A percentile compares a stretch with the other conserved stretches of the same genome.
Conservation (phyloP, 1,140 invertebrate species). For the Drosophila biarmipes region DNA sequence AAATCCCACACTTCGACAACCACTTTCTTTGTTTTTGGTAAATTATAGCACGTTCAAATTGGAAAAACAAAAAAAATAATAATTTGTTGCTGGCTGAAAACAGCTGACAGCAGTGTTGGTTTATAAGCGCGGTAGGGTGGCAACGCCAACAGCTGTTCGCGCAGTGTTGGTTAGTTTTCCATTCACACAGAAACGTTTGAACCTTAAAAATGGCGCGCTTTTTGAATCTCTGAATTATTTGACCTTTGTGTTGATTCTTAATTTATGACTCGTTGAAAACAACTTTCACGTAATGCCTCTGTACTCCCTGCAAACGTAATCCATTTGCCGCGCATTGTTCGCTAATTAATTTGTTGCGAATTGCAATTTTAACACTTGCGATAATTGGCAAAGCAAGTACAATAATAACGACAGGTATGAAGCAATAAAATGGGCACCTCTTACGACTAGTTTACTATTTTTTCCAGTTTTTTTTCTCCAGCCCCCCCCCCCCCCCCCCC, state of each 20-base stretch:
- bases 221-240: slow-evolving; percentile 4
- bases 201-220: background rate
- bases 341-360: slow-evolving; percentile 69
- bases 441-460: slow-evolving; percentile 29
- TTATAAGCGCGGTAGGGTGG: background rate
- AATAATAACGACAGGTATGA: slow-evolving; percentile 43
- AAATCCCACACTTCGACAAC: background rate
- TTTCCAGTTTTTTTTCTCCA: slow-evolving; percentile 18
- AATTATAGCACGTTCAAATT: background rate
- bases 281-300: slow-evolving; percentile 17
- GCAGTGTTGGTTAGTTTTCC: background rate
- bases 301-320: slow-evolving; percentile 37
- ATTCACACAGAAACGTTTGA: background rate
- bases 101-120: slow-evolving; percentile 21
- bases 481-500: too few species aligned
- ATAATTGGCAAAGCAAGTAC: slow-evolving; percentile 33
- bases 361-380: slow-evolving; percentile 56
- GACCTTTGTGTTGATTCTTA: background rate
- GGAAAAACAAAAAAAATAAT: slow-evolving; percentile 18
- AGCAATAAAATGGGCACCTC: slow-evolving; percentile 50
- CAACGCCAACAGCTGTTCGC: slow-evolving; percentile 8
- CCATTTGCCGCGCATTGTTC: slow-evolving; percentile 42
- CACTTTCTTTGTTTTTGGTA: slow-evolving; percentile 23
- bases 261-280: slow-evolving; percentile 6
- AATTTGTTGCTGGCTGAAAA: slow-evolving; percentile 7